These are phyloP conservation scores for Gulo gulo DNA, from an alignment of 2,113 vertebrate species.

Conservation along the genomic window DNA sequence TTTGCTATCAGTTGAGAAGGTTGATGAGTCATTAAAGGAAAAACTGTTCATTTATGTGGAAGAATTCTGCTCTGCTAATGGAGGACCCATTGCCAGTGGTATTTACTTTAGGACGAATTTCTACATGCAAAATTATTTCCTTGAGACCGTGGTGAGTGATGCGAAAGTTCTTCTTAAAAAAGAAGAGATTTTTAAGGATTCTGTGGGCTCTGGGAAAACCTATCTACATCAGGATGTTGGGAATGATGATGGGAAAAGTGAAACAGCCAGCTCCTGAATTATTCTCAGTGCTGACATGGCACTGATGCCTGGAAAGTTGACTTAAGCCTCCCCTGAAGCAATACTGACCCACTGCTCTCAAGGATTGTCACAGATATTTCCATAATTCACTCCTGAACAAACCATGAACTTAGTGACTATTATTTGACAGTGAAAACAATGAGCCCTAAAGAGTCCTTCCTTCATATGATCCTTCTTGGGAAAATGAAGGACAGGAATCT, in stretches of 20 bases:
- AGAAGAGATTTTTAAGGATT: not conserved
- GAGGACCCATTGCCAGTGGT: rapidly evolving
- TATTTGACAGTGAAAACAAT: not conserved
- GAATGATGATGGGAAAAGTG: not conserved
- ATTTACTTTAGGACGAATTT: slow-evolving; percentile 1
- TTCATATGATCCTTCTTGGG: not conserved
- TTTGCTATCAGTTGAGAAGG: not conserved
- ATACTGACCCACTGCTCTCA: not conserved
- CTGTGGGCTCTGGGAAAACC: not conserved
- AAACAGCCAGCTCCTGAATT: not conserved
- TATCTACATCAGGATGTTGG: not conserved
- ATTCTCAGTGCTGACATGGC: not conserved
- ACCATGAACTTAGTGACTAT: not conserved
- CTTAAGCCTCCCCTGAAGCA: not conserved
- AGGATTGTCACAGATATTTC: not conserved
- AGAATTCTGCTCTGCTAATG: not conserved
- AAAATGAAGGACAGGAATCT: not conserved
- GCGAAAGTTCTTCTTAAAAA: slow-evolving; percentile 4
- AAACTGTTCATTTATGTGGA: not conserved
- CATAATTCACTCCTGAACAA: not conserved
- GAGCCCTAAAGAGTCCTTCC: not conserved
- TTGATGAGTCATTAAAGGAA: not conserved
- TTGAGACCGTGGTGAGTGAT: not conserved
- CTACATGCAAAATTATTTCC: not conserved
- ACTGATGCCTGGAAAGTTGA: not conserved